These are phyloP conservation scores for Fragum fragum DNA, from an alignment of 2,888 invertebrate species.

Conservation along the genomic window DNA sequence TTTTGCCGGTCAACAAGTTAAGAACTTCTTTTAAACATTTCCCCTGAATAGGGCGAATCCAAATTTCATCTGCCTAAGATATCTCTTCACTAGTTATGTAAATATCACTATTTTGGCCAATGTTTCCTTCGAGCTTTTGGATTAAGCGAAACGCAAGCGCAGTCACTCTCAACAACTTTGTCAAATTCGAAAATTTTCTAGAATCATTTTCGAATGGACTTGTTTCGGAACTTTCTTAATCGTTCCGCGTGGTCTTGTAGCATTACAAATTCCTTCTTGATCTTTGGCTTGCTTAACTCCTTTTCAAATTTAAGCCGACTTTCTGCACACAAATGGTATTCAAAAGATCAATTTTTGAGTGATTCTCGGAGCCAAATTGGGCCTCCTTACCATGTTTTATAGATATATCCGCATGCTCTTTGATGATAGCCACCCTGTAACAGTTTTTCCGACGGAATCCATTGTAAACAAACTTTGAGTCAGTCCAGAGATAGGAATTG, in stretches of 20 bases:
- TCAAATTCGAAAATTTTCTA: slow-evolving; percentile 24
- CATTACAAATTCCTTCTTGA: neutral
- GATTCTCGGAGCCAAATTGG: slow-evolving; percentile 30
- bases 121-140: slow-evolving; percentile 16
- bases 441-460: slow-evolving; percentile 21
- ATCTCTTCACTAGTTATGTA: slow-evolving; percentile 27
- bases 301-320: neutral
- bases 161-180: slow-evolving; percentile 44
- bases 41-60: slow-evolving; percentile 33
- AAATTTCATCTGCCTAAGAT: slow-evolving; percentile 33
- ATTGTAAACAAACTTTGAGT: slow-evolving; percentile 35
- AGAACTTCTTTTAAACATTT: slow-evolving; percentile 7
- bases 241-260: neutral
- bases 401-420: neutral
- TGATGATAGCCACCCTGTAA: slow-evolving; percentile 25
- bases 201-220: slow-evolving; percentile 35
- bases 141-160: slow-evolving; percentile 28
- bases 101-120: neutral
- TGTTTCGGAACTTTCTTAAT: neutral
- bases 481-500: neutral
- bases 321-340: neutral
- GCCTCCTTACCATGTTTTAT: slow-evolving; percentile 35
- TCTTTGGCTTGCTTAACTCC: slow-evolving; percentile 15
- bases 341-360: neutral
- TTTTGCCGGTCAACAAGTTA: neutral